phyloP scores from a whole-genome alignment of 2,797 vertebrate species.

The Rousettus madagascariensis region DNA sequence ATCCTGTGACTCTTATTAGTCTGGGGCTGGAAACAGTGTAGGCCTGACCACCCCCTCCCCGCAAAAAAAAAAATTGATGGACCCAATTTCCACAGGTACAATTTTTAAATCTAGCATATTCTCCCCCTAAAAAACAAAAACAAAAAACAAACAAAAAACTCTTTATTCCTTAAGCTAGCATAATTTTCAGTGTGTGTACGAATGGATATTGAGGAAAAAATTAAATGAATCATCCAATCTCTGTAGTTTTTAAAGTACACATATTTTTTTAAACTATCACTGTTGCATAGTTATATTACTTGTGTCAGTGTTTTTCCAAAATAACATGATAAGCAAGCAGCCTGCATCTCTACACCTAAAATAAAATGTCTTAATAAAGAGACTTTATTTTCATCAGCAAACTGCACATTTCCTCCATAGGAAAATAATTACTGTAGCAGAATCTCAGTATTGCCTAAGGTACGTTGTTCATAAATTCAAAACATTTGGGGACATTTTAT shows the following conservation, averaged over 20 bases:
- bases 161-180: background rate
- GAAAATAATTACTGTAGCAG: background rate
- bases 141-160: background rate
- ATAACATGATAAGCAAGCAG: background rate
- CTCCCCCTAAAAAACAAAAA: background rate
- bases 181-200: background rate
- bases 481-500: background rate
- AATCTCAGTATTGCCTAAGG: background rate
- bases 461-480: background rate
- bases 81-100: background rate
- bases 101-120: background rate
- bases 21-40: background rate
- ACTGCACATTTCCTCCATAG: background rate
- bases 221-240: background rate
- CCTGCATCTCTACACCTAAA: constrained; percentile 1
- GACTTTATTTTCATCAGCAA: background rate
- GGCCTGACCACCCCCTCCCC: background rate
- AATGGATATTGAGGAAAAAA: background rate
- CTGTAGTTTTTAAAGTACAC: constrained; percentile 11
- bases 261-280: background rate
- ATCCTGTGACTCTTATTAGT: background rate
- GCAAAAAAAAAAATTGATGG: background rate
- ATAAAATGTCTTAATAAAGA: background rate
- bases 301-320: background rate
- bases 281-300: background rate